Conservation (phyloP, 1,140 invertebrate genomes). For the Vanessa tameamea region DNA sequence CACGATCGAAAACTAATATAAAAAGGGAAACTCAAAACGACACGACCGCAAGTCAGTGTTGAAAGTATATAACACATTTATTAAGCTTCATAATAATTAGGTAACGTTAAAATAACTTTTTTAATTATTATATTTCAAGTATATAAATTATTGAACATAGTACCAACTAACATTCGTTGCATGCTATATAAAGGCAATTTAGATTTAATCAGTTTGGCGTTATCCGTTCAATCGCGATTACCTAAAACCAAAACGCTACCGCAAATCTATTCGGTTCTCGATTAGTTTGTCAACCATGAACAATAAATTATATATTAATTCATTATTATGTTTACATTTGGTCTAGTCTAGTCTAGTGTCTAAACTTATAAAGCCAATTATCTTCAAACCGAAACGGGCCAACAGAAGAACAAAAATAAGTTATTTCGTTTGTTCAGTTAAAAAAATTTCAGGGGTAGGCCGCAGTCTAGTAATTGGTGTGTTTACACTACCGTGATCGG, state of each 20-base stretch:
- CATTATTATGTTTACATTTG: background rate
- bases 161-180: constrained; percentile 3
- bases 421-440: background rate
- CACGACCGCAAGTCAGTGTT: too few relatives aligned
- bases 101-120: too few relatives aligned
- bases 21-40: too few relatives aligned
- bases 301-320: constrained; percentile 8
- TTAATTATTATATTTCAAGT: too few relatives aligned
- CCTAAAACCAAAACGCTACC: constrained; percentile 16
- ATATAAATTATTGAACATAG: background rate
- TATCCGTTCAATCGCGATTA: constrained; percentile 20
- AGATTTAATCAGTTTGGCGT: constrained; percentile 14
- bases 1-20: too few relatives aligned
- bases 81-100: too few relatives aligned
- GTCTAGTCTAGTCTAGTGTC: background rate
- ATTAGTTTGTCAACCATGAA: constrained; percentile 21
- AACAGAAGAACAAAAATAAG: background rate
- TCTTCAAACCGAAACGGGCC: background rate
- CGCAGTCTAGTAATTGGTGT: too few relatives aligned
- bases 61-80: too few relatives aligned
- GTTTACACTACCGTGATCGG: too few relatives aligned
- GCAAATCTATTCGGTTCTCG: constrained; percentile 18
- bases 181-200: constrained; percentile 9
- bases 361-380: too few relatives aligned
- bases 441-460: too few relatives aligned